phyloP scores from a whole-genome alignment of 2,113 vertebrate species.

The Aptenodytes patagonicus region DNA sequence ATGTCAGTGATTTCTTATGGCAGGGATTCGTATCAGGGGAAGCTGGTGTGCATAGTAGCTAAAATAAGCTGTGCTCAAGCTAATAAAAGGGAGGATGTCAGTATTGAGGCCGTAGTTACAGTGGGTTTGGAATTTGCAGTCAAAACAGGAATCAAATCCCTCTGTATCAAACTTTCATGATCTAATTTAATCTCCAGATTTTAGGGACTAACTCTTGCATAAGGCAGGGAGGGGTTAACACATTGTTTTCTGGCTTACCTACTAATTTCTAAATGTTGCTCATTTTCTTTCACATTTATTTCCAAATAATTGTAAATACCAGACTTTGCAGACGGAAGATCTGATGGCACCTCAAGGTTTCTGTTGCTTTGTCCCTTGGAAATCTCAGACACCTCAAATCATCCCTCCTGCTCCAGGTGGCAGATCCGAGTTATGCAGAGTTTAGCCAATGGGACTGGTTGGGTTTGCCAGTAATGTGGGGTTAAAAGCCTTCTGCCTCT shows the following conservation, averaged over 20 bases:
- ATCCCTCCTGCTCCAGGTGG: background rate
- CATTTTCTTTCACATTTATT: background rate
- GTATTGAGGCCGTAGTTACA: background rate
- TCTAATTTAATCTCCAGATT: background rate
- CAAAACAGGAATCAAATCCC: background rate
- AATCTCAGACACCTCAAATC: background rate
- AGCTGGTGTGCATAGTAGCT: constrained; percentile 44
- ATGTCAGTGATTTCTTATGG: constrained; percentile 45
- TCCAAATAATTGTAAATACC: background rate
- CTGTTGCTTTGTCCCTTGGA: background rate
- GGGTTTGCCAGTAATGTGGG: background rate
- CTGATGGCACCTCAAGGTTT: background rate
- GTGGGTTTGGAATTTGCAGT: background rate
- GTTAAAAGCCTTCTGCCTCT: background rate
- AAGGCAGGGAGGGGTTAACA: background rate
- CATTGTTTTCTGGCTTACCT: background rate
- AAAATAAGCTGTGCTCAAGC: constrained; percentile 53
- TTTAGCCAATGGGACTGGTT: background rate
- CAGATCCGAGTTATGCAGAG: background rate
- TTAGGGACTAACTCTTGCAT: background rate
- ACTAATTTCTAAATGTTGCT: background rate
- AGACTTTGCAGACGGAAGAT: background rate
- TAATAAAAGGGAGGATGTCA: background rate
- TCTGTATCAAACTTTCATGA: background rate
- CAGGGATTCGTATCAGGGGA: constrained; percentile 43